Conservation (phyloP, 2,797 vertebrate genomes). For the Spizella passerina region DNA sequence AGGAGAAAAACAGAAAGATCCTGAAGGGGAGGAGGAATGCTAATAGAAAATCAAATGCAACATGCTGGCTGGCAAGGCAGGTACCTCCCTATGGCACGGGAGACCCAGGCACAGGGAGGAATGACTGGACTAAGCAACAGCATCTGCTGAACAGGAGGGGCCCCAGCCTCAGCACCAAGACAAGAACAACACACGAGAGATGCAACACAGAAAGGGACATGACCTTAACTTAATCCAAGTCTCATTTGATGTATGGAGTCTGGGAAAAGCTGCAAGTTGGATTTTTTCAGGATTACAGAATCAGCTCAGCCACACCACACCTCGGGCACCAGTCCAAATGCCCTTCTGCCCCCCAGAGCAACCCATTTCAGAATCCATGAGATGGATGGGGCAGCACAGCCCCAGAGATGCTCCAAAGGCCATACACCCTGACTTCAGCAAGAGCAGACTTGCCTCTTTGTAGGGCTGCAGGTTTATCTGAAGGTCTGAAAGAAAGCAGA, state of each 20-base stretch:
- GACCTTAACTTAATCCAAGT: background rate
- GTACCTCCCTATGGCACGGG: accelerated
- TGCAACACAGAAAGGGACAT: background rate
- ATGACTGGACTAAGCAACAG: background rate
- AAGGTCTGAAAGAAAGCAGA: background rate
- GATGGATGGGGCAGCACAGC: background rate
- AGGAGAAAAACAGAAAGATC: background rate
- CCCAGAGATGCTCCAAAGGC: background rate
- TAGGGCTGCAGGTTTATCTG: background rate
- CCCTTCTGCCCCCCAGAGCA: background rate
- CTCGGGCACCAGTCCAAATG: background rate
- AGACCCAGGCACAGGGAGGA: background rate
- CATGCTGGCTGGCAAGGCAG: background rate
- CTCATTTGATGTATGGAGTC: background rate
- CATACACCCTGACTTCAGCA: background rate
- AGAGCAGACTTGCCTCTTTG: background rate
- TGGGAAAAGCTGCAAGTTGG: background rate
- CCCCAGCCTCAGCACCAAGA: background rate
- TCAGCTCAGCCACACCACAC: background rate
- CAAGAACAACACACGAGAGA: background rate
- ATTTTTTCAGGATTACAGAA: slow-evolving; percentile 10
- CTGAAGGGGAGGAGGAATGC: background rate
- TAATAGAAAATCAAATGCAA: background rate
- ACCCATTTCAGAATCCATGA: accelerated
- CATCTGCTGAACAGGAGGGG: background rate